A percentile compares a stretch with the other conserved stretches of the same genome.
Evolutionary conservation across 2,888 invertebrate genomes (phyloP).

Genomic region (Dysmachus trigonus): DNA sequence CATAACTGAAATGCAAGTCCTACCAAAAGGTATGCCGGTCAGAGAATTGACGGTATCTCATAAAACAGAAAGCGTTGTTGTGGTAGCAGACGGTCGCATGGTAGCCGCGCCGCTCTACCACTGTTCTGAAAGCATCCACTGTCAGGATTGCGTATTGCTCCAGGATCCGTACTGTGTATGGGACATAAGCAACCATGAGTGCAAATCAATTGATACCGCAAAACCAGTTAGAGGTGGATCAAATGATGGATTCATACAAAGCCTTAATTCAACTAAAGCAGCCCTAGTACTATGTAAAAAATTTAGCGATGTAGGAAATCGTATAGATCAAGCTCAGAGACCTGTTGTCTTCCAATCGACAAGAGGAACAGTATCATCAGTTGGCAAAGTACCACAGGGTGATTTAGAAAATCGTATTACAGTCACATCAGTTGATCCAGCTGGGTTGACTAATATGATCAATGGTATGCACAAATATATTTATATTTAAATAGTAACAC

Average conservation of each 20-base stretch:
- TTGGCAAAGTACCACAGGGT: conserved; percentile 49
- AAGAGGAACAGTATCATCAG: conserved; percentile 52
- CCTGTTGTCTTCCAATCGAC: conserved; percentile 51
- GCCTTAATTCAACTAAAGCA: conserved; percentile 59
- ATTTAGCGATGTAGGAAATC: conserved; percentile 51
- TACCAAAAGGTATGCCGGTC: conserved; percentile 75
- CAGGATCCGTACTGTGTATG: conserved; percentile 99
- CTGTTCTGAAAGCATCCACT: conserved; percentile 74
- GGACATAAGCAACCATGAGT: conserved; percentile 77
- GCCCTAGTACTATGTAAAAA: conserved; percentile 59
- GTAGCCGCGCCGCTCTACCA: conserved; percentile 86
- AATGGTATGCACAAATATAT: conserved; percentile 50
- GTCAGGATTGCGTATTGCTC: conserved; percentile 84
- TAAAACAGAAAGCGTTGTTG: conserved; percentile 83
- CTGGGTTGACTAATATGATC: conserved; percentile 57
- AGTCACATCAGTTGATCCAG: conserved; percentile 58
- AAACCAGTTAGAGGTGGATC: conserved; percentile 53
- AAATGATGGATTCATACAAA: conserved; percentile 55
- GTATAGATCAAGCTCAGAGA: conserved; percentile 47
- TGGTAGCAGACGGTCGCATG: conserved; percentile 87
- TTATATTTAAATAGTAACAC: background rate
- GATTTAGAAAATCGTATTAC: conserved; percentile 37
- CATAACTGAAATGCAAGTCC: conserved; percentile 84
- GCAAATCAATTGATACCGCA: conserved; percentile 56
- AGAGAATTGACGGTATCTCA: conserved; percentile 81